These are phyloP conservation scores for Perca schrenkii DNA, from an alignment of 2,113 vertebrate genomes.

Conservation along the genomic window DNA sequence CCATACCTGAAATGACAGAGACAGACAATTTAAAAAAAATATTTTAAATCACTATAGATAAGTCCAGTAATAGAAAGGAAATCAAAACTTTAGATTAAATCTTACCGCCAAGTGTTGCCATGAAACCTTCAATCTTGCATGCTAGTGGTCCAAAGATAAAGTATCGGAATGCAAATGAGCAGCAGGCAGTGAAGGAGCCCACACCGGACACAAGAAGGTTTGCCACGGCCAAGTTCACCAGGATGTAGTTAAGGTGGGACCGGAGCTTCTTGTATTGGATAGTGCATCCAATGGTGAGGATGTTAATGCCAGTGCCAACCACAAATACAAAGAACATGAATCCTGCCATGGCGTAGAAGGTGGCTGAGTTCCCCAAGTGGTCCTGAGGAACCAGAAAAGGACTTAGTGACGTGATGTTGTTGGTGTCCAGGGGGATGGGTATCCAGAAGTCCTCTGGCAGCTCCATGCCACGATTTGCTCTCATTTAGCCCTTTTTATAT, in stretches of 20 bases:
- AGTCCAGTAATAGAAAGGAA: background rate
- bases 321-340: conserved; percentile 73
- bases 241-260: conserved; percentile 87
- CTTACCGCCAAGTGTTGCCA: conserved; percentile 82
- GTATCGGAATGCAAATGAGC: conserved; percentile 77
- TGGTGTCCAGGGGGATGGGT: conserved; percentile 67
- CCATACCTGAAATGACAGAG: conserved; percentile 77
- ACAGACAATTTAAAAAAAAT: background rate
- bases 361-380: conserved; percentile 68
- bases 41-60: background rate
- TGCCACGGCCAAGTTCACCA: conserved; percentile 83
- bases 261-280: conserved; percentile 84
- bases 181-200: conserved; percentile 78
- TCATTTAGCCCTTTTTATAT: conserved; percentile 33
- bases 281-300: conserved; percentile 81
- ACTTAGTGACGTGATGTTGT: conserved; percentile 75
- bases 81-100: background rate
- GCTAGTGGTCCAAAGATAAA: conserved; percentile 79
- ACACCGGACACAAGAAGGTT: conserved; percentile 82
- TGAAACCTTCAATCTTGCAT: conserved; percentile 86
- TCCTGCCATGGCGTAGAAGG: conserved; percentile 69
- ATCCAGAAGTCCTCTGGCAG: conserved; percentile 79
- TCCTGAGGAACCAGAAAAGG: conserved; percentile 83
- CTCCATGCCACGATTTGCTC: background rate
- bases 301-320: conserved; percentile 75